Evolutionary conservation across 2,113 vertebrate genomes (phyloP).

Genomic region (Muntiacus reevesi): DNA sequence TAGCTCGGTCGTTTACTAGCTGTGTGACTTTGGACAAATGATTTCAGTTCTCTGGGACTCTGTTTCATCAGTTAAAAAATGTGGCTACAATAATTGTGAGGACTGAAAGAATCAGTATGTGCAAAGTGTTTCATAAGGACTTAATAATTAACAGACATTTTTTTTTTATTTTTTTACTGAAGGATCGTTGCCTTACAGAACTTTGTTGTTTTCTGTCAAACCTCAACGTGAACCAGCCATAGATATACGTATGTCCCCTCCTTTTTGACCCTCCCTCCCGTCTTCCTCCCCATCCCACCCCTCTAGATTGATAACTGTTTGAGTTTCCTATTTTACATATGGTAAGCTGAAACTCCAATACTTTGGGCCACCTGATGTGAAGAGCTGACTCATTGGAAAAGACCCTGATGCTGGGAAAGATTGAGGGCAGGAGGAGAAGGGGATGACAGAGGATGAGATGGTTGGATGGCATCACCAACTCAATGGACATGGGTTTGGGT

Average conservation of each 20-base stretch:
- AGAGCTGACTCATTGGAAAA: not conserved
- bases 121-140: not conserved
- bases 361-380: not conserved
- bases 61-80: not conserved
- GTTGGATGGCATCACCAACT: not conserved
- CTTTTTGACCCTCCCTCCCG: not conserved
- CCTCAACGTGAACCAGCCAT: not conserved
- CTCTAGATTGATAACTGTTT: not conserved
- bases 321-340: not conserved
- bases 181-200: not conserved
- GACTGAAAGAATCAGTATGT: not conserved
- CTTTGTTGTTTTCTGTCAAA: not conserved
- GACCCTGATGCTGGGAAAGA: not conserved
- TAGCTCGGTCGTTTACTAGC: not conserved
- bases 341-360: not conserved
- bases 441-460: not conserved
- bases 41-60: not conserved
- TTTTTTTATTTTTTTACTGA: not conserved
- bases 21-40: not conserved
- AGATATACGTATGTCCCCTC: not conserved
- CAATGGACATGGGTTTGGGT: not conserved
- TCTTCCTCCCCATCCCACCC: not conserved
- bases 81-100: not conserved
- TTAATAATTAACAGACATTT: not conserved
- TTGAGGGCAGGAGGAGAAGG: not conserved